Base-by-base conservation (phyloP, 2,888 invertebrate genomes). In the Lapara coniferarum region DNA sequence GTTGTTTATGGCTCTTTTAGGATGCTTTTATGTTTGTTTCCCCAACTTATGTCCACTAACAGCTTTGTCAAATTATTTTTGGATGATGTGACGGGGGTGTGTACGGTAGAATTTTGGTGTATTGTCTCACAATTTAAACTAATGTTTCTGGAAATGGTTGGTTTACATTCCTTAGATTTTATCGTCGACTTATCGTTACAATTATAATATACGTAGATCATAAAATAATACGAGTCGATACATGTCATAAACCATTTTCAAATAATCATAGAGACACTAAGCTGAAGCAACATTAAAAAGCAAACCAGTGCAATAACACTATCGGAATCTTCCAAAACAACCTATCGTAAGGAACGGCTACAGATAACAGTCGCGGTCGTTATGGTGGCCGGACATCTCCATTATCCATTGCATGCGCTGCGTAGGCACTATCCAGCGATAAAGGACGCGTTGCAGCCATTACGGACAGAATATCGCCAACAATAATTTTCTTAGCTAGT, bases 321-420 rank as follows among this genome's bases (percentile, higher is more conserved):
- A 44, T 19, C 59, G 10, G 16, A 16, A 46, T n/a, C 16, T 46
- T 13, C 49, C 63, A 19, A 63, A 63, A 49, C 63, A 49, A 19
- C 63, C 49, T 63, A 49, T 63, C 49, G 49, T 49, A 69, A 69
- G 63, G 44, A 53, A 69, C 37, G 63, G 63, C 13, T 19, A 52
- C 1, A 69, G 68, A 69, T 69, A 59, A 52, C 52, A 63, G 19
- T 44, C 12, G 59, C 46, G 75, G 73, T 82, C 82, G 82, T 85
- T 85, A 82, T 69, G 70, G 66, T 67, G 70, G 74, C 76, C 73
- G 83, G 81, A 86, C 81, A 81, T 83, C 85, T 86, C 80, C 75
- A 85, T 85, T 77, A 85, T 86, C 80, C 75, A 85, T 85, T 77
- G 81, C 70, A 73, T 73, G 71, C 71, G 71, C 67, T 77, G 78